Evolutionary conservation across 1,140 invertebrate species (phyloP).

Genomic region (Drosophila sechellia): DNA sequence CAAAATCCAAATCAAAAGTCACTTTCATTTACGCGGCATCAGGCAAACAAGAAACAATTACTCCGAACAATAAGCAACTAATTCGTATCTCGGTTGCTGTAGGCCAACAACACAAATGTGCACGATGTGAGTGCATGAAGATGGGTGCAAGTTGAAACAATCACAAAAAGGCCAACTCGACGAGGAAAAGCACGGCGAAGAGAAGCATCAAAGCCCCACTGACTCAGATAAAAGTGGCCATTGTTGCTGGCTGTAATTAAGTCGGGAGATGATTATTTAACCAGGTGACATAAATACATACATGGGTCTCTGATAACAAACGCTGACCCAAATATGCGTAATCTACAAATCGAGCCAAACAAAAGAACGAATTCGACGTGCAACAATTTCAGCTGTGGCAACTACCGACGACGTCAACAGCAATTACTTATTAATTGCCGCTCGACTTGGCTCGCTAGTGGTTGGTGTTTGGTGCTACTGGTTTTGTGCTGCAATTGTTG

Average conservation of each 20-base stretch:
- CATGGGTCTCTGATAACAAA: constrained; percentile 37
- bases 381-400: constrained; percentile 60
- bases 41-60: constrained; percentile 74
- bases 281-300: constrained; percentile 76
- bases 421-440: constrained; percentile 79
- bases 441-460: constrained; percentile 20
- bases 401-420: constrained; percentile 53
- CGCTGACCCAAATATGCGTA: constrained; percentile 62
- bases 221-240: constrained; percentile 26
- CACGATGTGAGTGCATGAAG: constrained; percentile 16
- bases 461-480: constrained; percentile 33
- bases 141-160: constrained; percentile 61
- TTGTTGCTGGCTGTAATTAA: constrained; percentile 71
- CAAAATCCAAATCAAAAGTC: constrained; percentile 71
- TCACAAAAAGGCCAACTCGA: constrained; percentile 75
- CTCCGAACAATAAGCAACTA: constrained; percentile 79
- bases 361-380: constrained; percentile 67
- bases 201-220: constrained; percentile 52
- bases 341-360: constrained; percentile 21
- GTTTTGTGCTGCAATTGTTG: constrained; percentile 63
- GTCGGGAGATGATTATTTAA: constrained; percentile 71
- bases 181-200: constrained; percentile 64
- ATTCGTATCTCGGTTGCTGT: constrained; percentile 66
- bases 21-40: constrained; percentile 73
- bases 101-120: constrained; percentile 20